Evolutionary conservation across 2,888 invertebrate species (phyloP).

Genomic region (Mantis religiosa): DNA sequence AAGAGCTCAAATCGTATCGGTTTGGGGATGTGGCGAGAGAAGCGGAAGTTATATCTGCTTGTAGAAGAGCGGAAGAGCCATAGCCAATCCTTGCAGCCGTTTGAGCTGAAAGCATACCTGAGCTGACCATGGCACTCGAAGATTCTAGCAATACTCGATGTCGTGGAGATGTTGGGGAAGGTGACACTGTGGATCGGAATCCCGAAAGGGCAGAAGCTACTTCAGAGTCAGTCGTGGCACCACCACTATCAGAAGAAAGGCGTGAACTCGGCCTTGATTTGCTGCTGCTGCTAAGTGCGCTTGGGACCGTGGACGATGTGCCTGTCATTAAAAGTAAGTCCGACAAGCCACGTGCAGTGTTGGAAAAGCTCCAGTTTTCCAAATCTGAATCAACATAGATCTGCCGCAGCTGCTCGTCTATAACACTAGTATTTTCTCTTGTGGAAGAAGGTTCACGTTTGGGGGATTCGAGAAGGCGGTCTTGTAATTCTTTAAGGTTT

Average conservation of each 20-base stretch:
- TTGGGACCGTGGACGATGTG: conserved; percentile 31
- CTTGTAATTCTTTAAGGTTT: conserved; percentile 70
- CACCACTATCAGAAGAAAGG: conserved; percentile 58
- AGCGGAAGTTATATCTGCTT: conserved; percentile 8
- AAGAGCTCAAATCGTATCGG: neutral
- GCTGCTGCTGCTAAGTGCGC: conserved; percentile 31
- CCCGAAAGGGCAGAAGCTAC: conserved; percentile 43
- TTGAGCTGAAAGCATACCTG: conserved; percentile 2
- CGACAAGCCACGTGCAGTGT: conserved; percentile 59
- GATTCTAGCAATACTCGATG: conserved; percentile 44
- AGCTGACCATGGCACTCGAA: conserved; percentile 2
- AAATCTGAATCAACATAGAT: conserved; percentile 60
- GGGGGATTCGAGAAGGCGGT: conserved; percentile 42
- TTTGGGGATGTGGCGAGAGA: neutral
- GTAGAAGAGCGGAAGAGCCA: conserved; percentile 4
- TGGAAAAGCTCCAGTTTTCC: conserved; percentile 66
- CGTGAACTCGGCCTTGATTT: conserved; percentile 57
- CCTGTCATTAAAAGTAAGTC: conserved; percentile 52
- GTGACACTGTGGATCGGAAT: conserved; percentile 27
- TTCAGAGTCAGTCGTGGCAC: conserved; percentile 59
- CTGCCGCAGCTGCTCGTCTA: conserved; percentile 65
- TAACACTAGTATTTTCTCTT: conserved; percentile 59
- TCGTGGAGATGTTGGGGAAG: conserved; percentile 24
- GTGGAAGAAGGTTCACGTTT: conserved; percentile 21
- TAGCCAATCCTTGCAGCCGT: neutral